Base-by-base conservation (phyloP, 2,797 vertebrate genomes). In the Spea hammondii region DNA sequence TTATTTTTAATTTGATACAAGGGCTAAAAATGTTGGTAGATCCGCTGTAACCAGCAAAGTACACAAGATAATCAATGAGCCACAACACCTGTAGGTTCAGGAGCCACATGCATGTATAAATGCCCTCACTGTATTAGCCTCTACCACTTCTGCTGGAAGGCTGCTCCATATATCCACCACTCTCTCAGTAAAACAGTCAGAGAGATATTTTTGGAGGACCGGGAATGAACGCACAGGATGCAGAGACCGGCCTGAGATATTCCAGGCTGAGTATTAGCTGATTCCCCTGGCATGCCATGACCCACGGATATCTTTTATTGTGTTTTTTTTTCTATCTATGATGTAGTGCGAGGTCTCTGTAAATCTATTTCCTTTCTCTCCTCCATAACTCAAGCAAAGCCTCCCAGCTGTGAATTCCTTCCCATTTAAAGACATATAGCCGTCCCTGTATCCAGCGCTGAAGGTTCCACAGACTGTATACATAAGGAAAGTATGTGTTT, bases 381-480 rank as follows among this genome's bases (percentile, higher is more conserved):
- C 65, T 60, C 62, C 14, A 66, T 59, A 51, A 46, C 45, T 49
- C 62, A 51, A n/a, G n/a, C n/a, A n/a, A n/a, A n/a, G 65, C 8
- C 50, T 70, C 10, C 46, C 64, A 48, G 13, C 14, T 9, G 50
- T 32, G 64, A 70, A 75, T 80, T 75, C 78, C 78, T 75, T 75
- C 55, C 78, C 78, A 70, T 80, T 70, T 80, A 80, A 80, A 80
- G 78, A 53, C 72, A 80, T 70, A 79, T 70, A 49, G 45, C 49
- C 50, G 17, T 1, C 12, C 4, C 9, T 8, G 7, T 9, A 12
- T 4, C 1, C 9, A 5, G 11, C 54, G 14, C 45, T 12, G 70
- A 4, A 45, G 48, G 11, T 46, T 17, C 14, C 13, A n/a, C 6
- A 11, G 9, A 13, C 47, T 60, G 32, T 62, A 73, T 79, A 68